Conservation (phyloP, 2,888 invertebrate species). For the Mechanitis messenoides region DNA sequence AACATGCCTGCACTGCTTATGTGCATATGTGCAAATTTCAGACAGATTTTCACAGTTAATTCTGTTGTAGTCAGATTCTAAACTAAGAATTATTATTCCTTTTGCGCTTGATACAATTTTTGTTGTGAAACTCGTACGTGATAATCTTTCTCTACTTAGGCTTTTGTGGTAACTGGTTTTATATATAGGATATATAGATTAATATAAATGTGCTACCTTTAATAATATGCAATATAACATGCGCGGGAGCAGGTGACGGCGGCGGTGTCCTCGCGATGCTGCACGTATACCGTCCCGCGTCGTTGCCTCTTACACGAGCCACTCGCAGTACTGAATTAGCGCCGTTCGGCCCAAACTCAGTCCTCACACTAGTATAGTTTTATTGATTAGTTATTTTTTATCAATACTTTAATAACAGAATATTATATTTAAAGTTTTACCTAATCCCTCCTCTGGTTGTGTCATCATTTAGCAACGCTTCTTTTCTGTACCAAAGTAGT, state of each 20-base stretch:
- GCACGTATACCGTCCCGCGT: slow-evolving; percentile 66
- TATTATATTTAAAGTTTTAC: slow-evolving; percentile 32
- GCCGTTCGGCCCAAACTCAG: slow-evolving; percentile 66
- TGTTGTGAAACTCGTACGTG: too few relatives aligned
- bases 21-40: too few relatives aligned
- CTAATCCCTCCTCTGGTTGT: slow-evolving; percentile 70
- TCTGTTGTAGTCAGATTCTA: too few relatives aligned
- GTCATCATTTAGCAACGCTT: slow-evolving; percentile 64
- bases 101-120: too few relatives aligned
- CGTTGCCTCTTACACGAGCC: slow-evolving; percentile 62
- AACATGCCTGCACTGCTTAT: too few relatives aligned
- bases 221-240: slow-evolving; percentile 63
- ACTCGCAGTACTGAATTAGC: slow-evolving; percentile 67
- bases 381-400: neutral
- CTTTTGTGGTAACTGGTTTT: too few relatives aligned
- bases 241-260: slow-evolving; percentile 54
- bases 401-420: neutral
- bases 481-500: slow-evolving; percentile 61
- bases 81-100: too few relatives aligned
- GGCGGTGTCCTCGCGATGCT: slow-evolving; percentile 60
- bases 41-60: too few relatives aligned
- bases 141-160: too few relatives aligned
- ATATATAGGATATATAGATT: neutral
- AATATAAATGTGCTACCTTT: slow-evolving; percentile 47
- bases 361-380: slow-evolving; percentile 52